Evolutionary conservation across 2,888 invertebrate genomes (phyloP), one percentile per base, ranked within the genome.

Genomic region (Himalopsyche kuldschensis): DNA sequence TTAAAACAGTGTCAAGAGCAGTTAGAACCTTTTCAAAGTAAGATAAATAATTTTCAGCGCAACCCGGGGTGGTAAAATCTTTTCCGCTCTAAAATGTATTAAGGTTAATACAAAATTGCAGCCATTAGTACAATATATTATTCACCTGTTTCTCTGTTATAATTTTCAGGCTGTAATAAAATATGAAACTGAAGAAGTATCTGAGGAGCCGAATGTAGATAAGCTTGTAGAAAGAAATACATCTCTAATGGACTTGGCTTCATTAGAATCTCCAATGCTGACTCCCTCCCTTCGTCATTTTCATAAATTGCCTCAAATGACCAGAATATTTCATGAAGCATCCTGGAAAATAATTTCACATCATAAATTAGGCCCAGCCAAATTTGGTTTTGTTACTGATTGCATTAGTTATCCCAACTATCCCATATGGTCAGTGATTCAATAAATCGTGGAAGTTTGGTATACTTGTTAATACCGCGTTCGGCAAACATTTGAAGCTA

Each of bases 161-260:
- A 90, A 35, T 91, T 88, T 46, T 92, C 91, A 87, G 93, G 92
- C 48, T 92, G 90, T 81, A 94, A 91, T 88, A 96, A 91, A 87
- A 96, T 91, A 88, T 94, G 94, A 24, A 91, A 92, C 89, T 92
- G 95, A 87, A 95, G 90, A 35, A 94, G 89, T 63, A 94, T 93
- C 89, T 95, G 95, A 0, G 96, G 96, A 0, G 95, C 94, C 2
- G 95, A 94, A 88, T 96, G 96, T 11, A 95, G 90, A 89, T 95
- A 96, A 1, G 96, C 94, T 89, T 96, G 96, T 15, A 96, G 91
- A 87, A 96, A 95, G 80, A 95, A 92, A 88, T 96, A 96, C 46
- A 96, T 90, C 88, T 96, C 96, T 86, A 94, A 92, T n/a, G 94
- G 93, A 30, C 95, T 94, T 0, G 95, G 94, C 80, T 93, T 92